A percentile compares a stretch with the other conserved stretches of the same genome.
Evolutionary conservation across 2,113 vertebrate species (phyloP).

Genomic region (Choloepus hoffmanni): DNA sequence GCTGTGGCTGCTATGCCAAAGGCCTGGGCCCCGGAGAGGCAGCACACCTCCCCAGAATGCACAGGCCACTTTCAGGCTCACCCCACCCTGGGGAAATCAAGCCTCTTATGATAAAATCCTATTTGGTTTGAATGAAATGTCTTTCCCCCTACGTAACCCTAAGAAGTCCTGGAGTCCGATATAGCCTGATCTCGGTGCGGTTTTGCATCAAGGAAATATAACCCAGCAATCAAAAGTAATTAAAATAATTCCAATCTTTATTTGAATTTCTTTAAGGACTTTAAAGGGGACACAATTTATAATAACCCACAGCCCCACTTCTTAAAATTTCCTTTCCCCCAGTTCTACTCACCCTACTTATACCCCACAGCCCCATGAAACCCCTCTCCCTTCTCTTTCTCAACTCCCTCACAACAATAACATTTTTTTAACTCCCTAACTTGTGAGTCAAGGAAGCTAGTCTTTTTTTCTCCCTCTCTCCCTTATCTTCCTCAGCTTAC

Average conservation of each 20-base stretch:
- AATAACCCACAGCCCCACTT: neutral
- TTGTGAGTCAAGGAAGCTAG: neutral
- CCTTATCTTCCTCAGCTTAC: neutral
- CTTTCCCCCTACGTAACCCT: neutral
- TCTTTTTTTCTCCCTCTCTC: neutral
- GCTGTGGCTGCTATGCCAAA: neutral
- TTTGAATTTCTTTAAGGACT: conserved; percentile 37
- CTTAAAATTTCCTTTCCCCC: neutral
- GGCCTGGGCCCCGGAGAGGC: neutral
- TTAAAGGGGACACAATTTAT: neutral
- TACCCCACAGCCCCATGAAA: neutral
- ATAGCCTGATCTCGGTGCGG: neutral
- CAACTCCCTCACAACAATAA: neutral
- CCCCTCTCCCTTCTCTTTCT: neutral
- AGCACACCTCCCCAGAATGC: neutral
- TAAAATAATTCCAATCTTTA: conserved; percentile 47
- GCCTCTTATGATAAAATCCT: neutral
- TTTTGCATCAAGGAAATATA: conserved; percentile 33
- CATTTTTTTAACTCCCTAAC: neutral
- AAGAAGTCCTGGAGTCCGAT: neutral
- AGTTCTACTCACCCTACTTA: neutral
- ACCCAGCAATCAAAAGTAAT: conserved; percentile 47
- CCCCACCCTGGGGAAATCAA: neutral
- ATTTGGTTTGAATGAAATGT: neutral
- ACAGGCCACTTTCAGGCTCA: neutral